Evolutionary conservation across 2,888 invertebrate genomes (phyloP).

Genomic region (Steinernema hermaphroditum): DNA sequence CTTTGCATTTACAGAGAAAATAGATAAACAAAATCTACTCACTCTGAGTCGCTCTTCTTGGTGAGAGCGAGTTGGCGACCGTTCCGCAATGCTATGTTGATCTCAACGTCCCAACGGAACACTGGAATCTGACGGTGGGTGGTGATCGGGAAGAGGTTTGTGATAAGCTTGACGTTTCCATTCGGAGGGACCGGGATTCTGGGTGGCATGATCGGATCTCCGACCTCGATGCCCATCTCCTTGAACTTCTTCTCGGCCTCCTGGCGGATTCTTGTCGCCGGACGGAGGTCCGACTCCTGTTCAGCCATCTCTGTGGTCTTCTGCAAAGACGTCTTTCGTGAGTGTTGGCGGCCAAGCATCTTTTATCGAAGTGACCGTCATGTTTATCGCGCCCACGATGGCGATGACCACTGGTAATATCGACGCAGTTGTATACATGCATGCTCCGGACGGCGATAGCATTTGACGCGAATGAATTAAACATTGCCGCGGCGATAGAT

Average conservation of each 20-base stretch:
- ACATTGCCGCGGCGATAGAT: no score
- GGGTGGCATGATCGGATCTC: not conserved
- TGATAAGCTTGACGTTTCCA: not conserved
- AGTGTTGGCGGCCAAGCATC: no score
- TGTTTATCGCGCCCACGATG: no score
- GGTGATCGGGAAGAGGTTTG: not conserved
- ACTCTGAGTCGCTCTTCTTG: conserved; percentile 20
- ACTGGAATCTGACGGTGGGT: not conserved
- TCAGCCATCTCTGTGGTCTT: no score
- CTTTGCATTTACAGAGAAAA: no score
- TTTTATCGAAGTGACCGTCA: no score
- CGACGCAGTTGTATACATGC: no score
- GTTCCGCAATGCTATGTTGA: not conserved
- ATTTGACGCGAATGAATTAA: no score
- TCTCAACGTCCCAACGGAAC: not conserved
- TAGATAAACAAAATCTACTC: no score
- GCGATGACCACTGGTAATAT: no score
- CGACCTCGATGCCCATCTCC: conserved; percentile 15
- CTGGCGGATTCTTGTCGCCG: conserved; percentile 12
- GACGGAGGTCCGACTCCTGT: not conserved
- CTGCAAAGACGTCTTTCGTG: no score
- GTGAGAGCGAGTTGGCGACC: conserved; percentile 1
- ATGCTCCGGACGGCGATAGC: no score
- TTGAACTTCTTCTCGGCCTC: conserved; percentile 13
- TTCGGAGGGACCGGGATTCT: conserved; percentile 8